Percentiles rank a stretch among this genome's conserved stretches.
phyloP scores from a whole-genome alignment of 1,140 invertebrate species.

The Dolichoris vasculosae region DNA sequence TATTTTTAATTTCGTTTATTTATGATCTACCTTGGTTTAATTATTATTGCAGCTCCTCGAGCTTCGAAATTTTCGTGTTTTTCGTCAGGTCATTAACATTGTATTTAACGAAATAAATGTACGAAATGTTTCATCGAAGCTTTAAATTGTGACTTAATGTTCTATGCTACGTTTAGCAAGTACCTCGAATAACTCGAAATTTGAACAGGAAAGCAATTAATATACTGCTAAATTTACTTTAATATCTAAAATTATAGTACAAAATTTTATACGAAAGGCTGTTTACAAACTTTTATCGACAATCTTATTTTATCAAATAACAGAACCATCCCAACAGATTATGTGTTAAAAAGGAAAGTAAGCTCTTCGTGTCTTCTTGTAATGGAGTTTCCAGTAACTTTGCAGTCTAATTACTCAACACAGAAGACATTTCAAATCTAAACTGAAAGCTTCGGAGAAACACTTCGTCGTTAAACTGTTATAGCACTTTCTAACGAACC shows the following conservation, averaged over 20 bases:
- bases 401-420: neutral
- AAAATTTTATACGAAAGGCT: neutral
- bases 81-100: neutral
- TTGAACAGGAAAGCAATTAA: neutral
- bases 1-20: too few species aligned
- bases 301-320: neutral
- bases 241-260: neutral
- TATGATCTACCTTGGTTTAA: neutral
- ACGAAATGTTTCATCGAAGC: neutral
- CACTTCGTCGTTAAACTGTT: neutral
- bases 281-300: neutral
- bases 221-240: neutral
- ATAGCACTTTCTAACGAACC: neutral
- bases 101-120: neutral
- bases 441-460: neutral
- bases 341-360: neutral
- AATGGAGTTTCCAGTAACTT: neutral
- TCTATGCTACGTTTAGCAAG: neutral
- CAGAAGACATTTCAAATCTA: neutral
- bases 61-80: neutral
- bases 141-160: neutral
- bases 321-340: neutral
- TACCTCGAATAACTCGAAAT: neutral
- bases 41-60: neutral
- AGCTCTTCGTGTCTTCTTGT: neutral